Conservation (phyloP, 2,797 vertebrate species). For the Sarcoramphus papa region DNA sequence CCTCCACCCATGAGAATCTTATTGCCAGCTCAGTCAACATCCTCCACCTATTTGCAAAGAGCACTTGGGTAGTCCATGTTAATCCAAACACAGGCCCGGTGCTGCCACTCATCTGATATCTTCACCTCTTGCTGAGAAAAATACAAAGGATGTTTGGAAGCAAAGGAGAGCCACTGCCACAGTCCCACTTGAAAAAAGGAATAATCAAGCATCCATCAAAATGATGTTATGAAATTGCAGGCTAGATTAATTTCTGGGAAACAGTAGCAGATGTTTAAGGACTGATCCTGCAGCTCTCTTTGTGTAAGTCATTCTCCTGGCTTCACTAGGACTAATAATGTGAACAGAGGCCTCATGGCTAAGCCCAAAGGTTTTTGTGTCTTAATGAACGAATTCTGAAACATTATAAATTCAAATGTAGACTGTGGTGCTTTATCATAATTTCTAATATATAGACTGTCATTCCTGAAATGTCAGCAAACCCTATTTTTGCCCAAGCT, state of each 20-base stretch:
- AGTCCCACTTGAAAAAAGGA: conserved; percentile 30
- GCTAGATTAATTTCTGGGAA: neutral
- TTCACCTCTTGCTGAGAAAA: conserved; percentile 24
- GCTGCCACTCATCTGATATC: neutral
- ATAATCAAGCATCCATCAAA: conserved; percentile 41
- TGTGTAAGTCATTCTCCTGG: neutral
- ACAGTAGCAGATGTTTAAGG: neutral
- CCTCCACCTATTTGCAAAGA: conserved; percentile 8
- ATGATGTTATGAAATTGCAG: neutral
- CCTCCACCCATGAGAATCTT: conserved; percentile 33
- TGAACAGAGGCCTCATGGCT: neutral
- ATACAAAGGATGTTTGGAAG: conserved; percentile 29
- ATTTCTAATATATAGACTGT: neutral
- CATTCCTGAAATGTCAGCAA: neutral
- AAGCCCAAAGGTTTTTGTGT: neutral
- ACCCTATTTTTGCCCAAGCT: neutral
- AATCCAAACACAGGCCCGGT: neutral
- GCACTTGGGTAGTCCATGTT: neutral
- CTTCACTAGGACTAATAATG: neutral
- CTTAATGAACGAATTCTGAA: neutral
- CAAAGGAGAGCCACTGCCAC: neutral
- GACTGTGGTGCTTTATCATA: neutral
- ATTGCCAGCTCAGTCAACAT: conserved; percentile 35
- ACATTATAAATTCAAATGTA: neutral
- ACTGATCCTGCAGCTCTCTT: neutral